Percentiles rank a stretch among this genome's conserved stretches.
phyloP scores from a whole-genome alignment of 35 echinoderm and acorn worm species.

The Eucidaris tribuloides region DNA sequence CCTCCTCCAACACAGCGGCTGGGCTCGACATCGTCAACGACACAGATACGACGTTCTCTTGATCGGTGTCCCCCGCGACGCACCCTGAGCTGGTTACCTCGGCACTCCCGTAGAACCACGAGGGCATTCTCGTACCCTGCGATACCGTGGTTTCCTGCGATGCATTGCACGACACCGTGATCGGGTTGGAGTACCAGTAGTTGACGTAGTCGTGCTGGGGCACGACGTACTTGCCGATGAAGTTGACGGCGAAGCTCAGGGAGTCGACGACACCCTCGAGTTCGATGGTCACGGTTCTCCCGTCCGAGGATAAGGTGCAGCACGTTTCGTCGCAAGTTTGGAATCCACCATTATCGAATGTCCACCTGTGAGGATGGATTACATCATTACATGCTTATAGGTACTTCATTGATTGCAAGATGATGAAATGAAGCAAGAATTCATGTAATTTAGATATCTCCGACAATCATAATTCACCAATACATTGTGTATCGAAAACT shows the following conservation, averaged over 20 bases:
- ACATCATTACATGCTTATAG: too few relatives aligned
- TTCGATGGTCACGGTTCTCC: constrained; percentile 42
- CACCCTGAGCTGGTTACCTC: background rate
- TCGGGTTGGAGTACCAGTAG: constrained; percentile 49
- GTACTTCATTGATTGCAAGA: too few relatives aligned
- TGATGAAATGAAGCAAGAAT: too few relatives aligned
- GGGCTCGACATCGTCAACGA: constrained; percentile 27
- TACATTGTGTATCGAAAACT: too few relatives aligned
- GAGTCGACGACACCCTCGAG: constrained; percentile 19
- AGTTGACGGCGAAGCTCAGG: constrained; percentile 66
- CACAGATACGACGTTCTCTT: constrained; percentile 16
- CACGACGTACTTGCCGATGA: constrained; percentile 57
- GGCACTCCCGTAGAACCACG: constrained; percentile 78
- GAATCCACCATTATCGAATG: constrained; percentile 28
- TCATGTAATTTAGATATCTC: too few relatives aligned
- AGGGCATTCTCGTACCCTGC: constrained; percentile 42
- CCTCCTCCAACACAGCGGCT: constrained; percentile 46
- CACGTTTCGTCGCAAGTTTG: constrained; percentile 41
- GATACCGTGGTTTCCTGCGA: background rate
- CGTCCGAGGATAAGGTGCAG: constrained; percentile 45
- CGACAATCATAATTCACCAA: too few relatives aligned
- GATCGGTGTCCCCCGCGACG: background rate
- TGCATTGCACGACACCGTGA: constrained; percentile 1
- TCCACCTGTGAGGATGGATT: too few relatives aligned
- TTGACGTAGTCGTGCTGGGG: constrained; percentile 71